These are phyloP conservation scores for Forbesichthys papilliferus DNA, from an alignment of 2,113 vertebrate species.

Conservation along the genomic window DNA sequence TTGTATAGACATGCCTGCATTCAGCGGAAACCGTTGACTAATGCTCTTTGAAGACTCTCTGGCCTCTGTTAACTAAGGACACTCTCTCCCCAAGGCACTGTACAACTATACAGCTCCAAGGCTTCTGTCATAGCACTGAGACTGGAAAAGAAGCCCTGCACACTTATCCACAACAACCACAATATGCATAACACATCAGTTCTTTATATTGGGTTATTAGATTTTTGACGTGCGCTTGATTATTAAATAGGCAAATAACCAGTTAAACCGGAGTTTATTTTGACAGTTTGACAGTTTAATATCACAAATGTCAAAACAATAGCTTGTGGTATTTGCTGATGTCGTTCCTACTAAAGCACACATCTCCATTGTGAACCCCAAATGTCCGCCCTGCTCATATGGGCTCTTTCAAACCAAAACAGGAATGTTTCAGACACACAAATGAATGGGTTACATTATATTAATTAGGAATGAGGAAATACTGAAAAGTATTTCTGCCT, in stretches of 20 bases:
- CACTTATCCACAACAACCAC: conserved; percentile 21
- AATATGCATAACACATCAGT: conserved; percentile 19
- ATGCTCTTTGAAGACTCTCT: conserved; percentile 42
- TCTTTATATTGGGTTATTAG: neutral
- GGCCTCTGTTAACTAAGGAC: conserved; percentile 40
- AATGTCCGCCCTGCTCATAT: no score
- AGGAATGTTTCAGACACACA: no score
- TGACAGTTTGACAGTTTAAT: neutral
- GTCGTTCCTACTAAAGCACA: neutral
- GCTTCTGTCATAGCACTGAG: conserved; percentile 10
- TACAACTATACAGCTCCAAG: conserved; percentile 37
- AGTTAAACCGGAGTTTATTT: neutral
- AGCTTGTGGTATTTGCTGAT: no score
- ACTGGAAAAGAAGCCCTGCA: conserved; percentile 28
- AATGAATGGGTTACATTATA: no score
- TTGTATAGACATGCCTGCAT: conserved; percentile 63
- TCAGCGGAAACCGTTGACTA: conserved; percentile 51
- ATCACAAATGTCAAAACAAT: neutral
- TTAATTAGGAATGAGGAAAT: no score
- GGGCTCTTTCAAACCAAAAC: no score
- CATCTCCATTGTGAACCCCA: no score
- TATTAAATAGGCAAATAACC: neutral
- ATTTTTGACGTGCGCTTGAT: neutral
- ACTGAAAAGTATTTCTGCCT: no score
- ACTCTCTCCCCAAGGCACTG: conserved; percentile 39